phyloP scores from a whole-genome alignment of 2,113 vertebrate genomes.

The Thunnus thynnus region DNA sequence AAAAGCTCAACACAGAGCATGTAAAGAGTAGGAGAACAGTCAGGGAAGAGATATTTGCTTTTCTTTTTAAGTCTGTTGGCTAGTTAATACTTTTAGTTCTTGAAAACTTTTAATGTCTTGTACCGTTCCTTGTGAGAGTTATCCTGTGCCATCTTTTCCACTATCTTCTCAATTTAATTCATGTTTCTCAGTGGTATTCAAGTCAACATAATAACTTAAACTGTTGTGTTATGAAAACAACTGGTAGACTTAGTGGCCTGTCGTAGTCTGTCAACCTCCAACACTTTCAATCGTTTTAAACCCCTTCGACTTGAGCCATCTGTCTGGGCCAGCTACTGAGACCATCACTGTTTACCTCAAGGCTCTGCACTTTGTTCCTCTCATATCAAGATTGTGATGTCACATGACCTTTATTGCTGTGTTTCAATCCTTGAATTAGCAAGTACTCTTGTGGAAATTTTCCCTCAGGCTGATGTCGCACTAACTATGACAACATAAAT shows the following conservation, averaged over 20 bases:
- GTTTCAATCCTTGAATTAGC: slow-evolving; percentile 51
- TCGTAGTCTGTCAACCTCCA: slow-evolving; percentile 22
- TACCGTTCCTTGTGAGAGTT: background rate
- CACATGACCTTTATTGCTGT: slow-evolving; percentile 63
- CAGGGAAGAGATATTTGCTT: background rate
- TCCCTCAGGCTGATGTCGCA: slow-evolving; percentile 34
- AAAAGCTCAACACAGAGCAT: background rate
- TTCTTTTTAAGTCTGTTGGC: background rate
- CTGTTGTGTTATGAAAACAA: background rate
- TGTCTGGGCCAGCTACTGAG: slow-evolving; percentile 38
- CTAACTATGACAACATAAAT: slow-evolving; percentile 49
- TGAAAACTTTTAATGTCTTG: background rate
- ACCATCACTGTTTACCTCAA: slow-evolving; percentile 35
- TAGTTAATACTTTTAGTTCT: too few relatives aligned
- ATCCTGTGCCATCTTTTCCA: background rate
- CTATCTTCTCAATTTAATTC: background rate
- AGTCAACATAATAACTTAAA: background rate
- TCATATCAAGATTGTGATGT: slow-evolving; percentile 42
- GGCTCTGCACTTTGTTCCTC: slow-evolving; percentile 46
- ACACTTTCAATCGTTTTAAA: slow-evolving; percentile 18
- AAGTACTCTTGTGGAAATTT: slow-evolving; percentile 50
- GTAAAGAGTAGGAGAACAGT: background rate
- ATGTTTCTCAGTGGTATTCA: background rate
- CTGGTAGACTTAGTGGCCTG: slow-evolving; percentile 10
- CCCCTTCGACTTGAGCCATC: slow-evolving; percentile 53